Conservation (phyloP, 2,888 invertebrate genomes). For the Muschampia plurimacula region DNA sequence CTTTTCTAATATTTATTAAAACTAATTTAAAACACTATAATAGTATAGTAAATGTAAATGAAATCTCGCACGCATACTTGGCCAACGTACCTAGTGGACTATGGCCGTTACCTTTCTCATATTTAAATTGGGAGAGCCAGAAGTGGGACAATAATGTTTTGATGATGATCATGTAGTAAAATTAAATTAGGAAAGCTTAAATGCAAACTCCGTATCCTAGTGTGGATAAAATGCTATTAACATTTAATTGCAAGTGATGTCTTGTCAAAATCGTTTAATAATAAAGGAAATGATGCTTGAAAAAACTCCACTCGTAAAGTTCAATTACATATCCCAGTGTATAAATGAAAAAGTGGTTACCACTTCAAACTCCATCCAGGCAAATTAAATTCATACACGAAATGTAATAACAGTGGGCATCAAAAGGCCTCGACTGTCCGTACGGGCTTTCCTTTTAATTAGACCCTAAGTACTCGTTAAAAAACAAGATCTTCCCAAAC, state of each 20-base stretch:
- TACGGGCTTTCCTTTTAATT: conserved; percentile 84
- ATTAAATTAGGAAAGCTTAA: background rate
- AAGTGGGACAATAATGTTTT: too few species aligned
- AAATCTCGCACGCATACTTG: too few species aligned
- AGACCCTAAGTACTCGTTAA: conserved; percentile 85
- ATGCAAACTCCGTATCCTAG: background rate
- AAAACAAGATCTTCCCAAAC: conserved; percentile 83
- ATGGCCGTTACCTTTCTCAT: too few species aligned
- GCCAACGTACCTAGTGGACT: too few species aligned
- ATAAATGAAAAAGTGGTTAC: conserved; percentile 62
- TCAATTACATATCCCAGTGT: conserved; percentile 62
- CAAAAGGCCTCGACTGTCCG: conserved; percentile 83
- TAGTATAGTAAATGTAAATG: too few species aligned
- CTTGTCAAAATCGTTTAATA: conserved; percentile 38
- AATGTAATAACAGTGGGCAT: conserved; percentile 82
- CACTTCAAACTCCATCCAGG: conserved; percentile 78
- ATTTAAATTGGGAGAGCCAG: too few species aligned
- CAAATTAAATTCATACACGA: conserved; percentile 83
- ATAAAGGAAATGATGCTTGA: conserved; percentile 43
- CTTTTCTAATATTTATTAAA: too few species aligned
- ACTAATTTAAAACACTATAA: too few species aligned
- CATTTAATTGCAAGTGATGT: conserved; percentile 35
- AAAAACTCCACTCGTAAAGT: conserved; percentile 63
- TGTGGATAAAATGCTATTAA: conserved; percentile 17
- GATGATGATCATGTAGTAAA: background rate